Percentiles rank a stretch among this genome's conserved stretches.
These are phyloP conservation scores for Drosophila macrospina DNA, from an alignment of 2,888 invertebrate species.

Conservation along the genomic window DNA sequence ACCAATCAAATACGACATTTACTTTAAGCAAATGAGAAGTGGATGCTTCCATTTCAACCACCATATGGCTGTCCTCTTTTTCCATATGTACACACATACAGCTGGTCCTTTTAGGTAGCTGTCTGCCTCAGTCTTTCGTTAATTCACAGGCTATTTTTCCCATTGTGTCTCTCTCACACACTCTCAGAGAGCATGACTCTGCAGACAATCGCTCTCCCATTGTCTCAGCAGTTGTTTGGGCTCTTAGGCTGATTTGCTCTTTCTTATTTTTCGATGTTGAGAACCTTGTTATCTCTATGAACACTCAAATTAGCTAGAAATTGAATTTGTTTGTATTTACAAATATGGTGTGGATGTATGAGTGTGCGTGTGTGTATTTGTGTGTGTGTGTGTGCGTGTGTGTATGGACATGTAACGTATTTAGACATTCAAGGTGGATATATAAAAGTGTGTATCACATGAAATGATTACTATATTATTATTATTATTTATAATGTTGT, in stretches of 20 bases:
- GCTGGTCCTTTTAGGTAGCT: conserved; percentile 3
- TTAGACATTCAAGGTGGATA: not conserved
- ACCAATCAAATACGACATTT: conserved; percentile 37
- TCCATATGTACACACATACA: not conserved
- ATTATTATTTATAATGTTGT: not conserved
- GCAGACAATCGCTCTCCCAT: conserved; percentile 18
- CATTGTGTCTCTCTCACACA: not conserved
- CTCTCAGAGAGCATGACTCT: conserved; percentile 11
- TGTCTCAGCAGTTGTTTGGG: conserved; percentile 27
- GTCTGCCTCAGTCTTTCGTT: conserved; percentile 15
- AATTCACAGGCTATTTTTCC: not conserved
- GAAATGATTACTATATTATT: not conserved
- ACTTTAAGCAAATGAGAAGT: conserved; percentile 45
- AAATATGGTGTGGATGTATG: conserved; percentile 13
- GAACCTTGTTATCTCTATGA: conserved; percentile 75
- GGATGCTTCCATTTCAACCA: conserved; percentile 18
- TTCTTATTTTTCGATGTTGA: conserved; percentile 58
- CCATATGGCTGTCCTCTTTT: conserved; percentile 36
- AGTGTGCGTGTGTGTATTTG: conserved; percentile 4
- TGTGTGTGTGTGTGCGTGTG: conserved; percentile 3
- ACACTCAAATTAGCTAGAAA: conserved; percentile 70
- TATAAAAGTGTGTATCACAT: not conserved
- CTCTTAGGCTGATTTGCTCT: conserved; percentile 43
- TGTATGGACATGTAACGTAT: conserved; percentile 10
- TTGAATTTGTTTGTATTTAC: conserved; percentile 60